Evolutionary conservation across 2,113 vertebrate genomes (phyloP).

Genomic region (Pluvianellus socialis): DNA sequence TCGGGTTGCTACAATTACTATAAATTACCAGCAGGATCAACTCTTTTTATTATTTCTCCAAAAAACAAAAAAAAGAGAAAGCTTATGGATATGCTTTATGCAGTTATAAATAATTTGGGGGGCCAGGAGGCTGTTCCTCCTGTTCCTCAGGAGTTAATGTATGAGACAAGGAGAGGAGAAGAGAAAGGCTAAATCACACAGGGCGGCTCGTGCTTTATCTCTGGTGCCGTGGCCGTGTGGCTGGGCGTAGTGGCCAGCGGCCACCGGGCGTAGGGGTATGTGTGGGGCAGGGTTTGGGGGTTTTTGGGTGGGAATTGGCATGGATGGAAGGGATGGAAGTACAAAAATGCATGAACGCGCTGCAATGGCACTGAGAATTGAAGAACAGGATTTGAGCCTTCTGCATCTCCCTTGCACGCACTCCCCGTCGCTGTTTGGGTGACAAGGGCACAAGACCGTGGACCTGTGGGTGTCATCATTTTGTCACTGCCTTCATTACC

Average conservation of each 20-base stretch:
- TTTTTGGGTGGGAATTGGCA: background rate
- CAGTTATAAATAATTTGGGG: background rate
- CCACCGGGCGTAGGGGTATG: fast-evolving
- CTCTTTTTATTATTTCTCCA: conserved; percentile 8
- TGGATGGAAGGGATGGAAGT: background rate
- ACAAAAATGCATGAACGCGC: background rate
- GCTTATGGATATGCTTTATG: conserved; percentile 40
- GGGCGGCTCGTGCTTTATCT: background rate
- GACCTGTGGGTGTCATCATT: background rate
- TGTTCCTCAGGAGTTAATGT: background rate
- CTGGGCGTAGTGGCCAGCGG: background rate
- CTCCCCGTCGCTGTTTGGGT: background rate
- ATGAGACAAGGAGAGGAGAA: background rate
- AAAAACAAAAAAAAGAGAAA: conserved; percentile 51
- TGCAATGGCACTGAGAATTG: background rate
- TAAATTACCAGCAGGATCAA: conserved; percentile 60
- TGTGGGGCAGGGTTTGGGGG: background rate
- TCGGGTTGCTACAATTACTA: conserved; percentile 72
- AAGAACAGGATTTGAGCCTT: background rate
- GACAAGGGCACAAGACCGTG: fast-evolving
- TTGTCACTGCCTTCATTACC: background rate
- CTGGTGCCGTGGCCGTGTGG: background rate
- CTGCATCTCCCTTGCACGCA: fast-evolving
- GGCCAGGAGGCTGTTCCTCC: background rate
- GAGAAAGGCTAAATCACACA: background rate